These are phyloP conservation scores for Bombylius major DNA, from an alignment of 2,888 invertebrate species.

Conservation along the genomic window DNA sequence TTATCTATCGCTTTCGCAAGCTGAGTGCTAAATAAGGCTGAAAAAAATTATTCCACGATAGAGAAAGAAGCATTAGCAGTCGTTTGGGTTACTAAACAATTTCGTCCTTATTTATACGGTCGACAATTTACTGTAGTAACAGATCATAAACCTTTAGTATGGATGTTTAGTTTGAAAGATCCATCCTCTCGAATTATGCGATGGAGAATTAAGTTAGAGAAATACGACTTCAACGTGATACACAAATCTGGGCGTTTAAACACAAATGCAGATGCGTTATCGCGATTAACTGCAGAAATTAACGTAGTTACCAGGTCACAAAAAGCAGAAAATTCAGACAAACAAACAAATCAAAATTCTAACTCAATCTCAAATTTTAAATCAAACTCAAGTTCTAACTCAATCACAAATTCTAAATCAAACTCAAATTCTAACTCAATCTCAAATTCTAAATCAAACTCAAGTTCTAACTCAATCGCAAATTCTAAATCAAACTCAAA, in stretches of 20 bases:
- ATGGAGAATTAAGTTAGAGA: slow-evolving; percentile 20
- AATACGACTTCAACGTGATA: slow-evolving; percentile 19
- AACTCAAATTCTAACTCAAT: too few species aligned
- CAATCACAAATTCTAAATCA: too few species aligned
- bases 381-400: too few species aligned
- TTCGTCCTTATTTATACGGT: slow-evolving; percentile 20
- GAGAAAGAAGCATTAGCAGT: slow-evolving; percentile 19
- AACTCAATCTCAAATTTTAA: too few species aligned
- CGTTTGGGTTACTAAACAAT: slow-evolving; percentile 16
- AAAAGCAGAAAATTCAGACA: too few species aligned
- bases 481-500: too few species aligned
- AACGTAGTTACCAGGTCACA: too few species aligned
- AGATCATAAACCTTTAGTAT: slow-evolving; percentile 21
- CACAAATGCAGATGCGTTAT: slow-evolving; percentile 13
- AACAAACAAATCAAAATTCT: too few species aligned
- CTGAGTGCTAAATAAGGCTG: slow-evolving; percentile 17
- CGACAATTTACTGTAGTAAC: slow-evolving; percentile 19
- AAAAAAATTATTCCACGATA: slow-evolving; percentile 18
- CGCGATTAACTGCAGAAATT: neutral
- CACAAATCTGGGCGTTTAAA: slow-evolving; percentile 17
- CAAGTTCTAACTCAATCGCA: too few species aligned
- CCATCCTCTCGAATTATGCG: slow-evolving; percentile 17
- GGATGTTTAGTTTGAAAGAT: slow-evolving; percentile 17
- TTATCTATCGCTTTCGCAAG: slow-evolving; percentile 19
- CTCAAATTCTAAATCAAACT: too few species aligned